These are phyloP conservation scores for Zele albiditarsus DNA, from an alignment of 2,888 invertebrate genomes.

Conservation along the genomic window DNA sequence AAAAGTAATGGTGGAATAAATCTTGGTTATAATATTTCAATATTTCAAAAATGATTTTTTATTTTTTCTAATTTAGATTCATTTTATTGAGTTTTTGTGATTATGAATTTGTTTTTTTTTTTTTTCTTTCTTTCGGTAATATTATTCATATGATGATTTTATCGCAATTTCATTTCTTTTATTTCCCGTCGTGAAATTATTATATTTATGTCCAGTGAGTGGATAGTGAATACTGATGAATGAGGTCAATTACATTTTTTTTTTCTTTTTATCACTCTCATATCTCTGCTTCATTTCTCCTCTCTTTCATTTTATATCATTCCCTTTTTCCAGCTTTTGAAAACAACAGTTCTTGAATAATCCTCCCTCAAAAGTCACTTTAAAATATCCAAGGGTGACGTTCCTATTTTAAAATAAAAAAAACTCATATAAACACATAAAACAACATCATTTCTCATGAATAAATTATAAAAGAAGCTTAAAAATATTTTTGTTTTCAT, in stretches of 20 bases:
- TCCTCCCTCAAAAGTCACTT: not conserved
- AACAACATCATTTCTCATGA: too few relatives aligned
- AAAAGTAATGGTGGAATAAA: not conserved
- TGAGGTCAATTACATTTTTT: not conserved
- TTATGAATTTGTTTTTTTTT: too few relatives aligned
- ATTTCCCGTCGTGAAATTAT: not conserved
- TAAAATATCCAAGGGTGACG: not conserved
- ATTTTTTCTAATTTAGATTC: not conserved
- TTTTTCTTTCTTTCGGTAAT: not conserved
- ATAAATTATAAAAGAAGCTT: not conserved
- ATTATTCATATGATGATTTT: not conserved
- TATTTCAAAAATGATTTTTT: not conserved
- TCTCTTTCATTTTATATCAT: not conserved
- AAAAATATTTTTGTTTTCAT: not conserved
- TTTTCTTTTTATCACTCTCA: not conserved
- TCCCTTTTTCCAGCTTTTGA: not conserved
- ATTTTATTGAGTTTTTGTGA: too few relatives aligned
- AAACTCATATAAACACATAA: not conserved
- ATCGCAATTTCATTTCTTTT: not conserved
- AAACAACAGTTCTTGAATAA: slow-evolving; percentile 2
- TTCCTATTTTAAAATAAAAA: not conserved
- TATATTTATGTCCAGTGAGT: not conserved
- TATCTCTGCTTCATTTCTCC: not conserved
- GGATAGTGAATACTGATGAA: not conserved
- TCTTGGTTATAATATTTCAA: not conserved